Base-by-base conservation (phyloP, 2,797 vertebrate species). In the Liasis olivaceus region DNA sequence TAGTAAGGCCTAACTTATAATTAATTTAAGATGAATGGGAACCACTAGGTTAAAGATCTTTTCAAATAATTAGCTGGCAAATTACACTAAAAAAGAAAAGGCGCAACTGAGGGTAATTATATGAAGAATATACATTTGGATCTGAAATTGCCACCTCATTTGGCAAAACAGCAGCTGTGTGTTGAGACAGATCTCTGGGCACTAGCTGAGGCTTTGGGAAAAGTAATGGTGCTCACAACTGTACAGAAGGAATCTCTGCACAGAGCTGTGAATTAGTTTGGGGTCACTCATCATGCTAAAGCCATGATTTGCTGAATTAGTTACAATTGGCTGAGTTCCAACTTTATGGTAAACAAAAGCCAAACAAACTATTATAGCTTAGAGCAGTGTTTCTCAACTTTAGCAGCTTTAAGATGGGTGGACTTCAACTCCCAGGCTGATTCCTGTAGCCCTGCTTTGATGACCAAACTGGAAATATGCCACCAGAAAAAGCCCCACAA, bases 41-140 rank as follows among this genome's bases (percentile, higher is more conserved):
- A 91, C 28, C 93, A 94, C 92, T 93, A n/a, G 93, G 96, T 94
- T 95, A 95, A 94, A 94, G 91, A 92, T 91, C 81, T 24, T 91
- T 93, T 85, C 85, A 31, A 89, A 94, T 94, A 96, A 97, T 96
- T 92, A 97, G 95, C 93, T 87, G 95, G 95, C 59, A 87, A 97
- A 96, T 96, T 95, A 92, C 90, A 96, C 92, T 66, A 85, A 90
- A 94, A 95, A 94, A 95, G 81, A 87, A 87, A 96, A 94, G 94
- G 90, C 88, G 36, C 77, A 90, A 91, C 91, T 47, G 92, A 90
- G 95, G 95, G 94, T 96, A 97, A 97, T 97, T 96, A 96, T 87
- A 63, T n/a, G 60, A 60, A 87, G 47, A 88, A 84, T 54, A 42
- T 54, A 60, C 4, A 81, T 81, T 87, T 58, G 89, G 66, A 87